Percentiles rank a stretch among this genome's conserved stretches.
phyloP scores from a whole-genome alignment of 37 sponge, comb jelly and placozoan genomes.

The Lycopodina hypogea region DNA sequence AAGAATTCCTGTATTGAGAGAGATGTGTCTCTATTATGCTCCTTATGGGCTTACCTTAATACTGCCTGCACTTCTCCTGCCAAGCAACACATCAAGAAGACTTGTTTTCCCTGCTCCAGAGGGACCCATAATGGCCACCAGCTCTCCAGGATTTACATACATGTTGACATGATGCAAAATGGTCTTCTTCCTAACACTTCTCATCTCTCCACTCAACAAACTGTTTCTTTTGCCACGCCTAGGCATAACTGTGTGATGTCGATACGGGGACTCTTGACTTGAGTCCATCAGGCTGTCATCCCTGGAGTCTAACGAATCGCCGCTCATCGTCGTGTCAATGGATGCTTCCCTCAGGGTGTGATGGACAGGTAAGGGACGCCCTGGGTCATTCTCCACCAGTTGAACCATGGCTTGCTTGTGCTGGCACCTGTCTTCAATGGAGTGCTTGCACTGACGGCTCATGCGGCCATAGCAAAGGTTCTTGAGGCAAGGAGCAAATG shows the following conservation, averaged over 20 bases:
- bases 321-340: background rate
- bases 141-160: conserved; percentile 77
- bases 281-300: background rate
- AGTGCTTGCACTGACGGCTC: background rate
- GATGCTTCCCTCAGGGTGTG: background rate
- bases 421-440: background rate
- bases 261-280: background rate
- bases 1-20: too few relatives aligned
- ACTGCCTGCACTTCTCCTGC: conserved; percentile 29
- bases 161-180: conserved; percentile 64
- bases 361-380: conserved; percentile 13
- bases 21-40: too few relatives aligned
- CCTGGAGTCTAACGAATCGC: background rate
- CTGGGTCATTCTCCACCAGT: conserved; percentile 11
- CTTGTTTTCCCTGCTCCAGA: conserved; percentile 82
- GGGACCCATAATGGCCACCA: conserved; percentile 86
- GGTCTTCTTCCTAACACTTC: conserved; percentile 16
- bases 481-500: conserved; percentile 23
- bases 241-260: too few relatives aligned
- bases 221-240: background rate
- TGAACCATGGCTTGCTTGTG: background rate
- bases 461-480: background rate
- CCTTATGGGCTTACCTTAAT: conserved; percentile 28
- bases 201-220: background rate
- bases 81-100: conserved; percentile 64